Conservation (phyloP, 2,113 vertebrate species). For the Shinisaurus crocodilurus region DNA sequence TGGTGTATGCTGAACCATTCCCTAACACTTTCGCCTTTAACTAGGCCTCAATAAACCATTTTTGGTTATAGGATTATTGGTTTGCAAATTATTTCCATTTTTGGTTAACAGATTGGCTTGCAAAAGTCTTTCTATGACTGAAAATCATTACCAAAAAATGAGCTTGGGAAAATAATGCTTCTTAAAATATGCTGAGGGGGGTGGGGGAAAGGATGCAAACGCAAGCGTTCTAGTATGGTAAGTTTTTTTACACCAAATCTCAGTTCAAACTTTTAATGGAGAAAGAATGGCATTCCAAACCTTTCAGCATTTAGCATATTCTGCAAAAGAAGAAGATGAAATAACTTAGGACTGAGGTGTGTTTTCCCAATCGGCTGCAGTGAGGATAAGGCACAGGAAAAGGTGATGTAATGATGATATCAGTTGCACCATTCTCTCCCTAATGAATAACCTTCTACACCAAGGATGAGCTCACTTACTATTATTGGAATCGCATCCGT, state of each 20-base stretch:
- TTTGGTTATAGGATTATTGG: not conserved
- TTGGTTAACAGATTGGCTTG: not conserved
- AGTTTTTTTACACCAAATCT: not conserved
- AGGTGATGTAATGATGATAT: conserved; percentile 94
- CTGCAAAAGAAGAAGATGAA: conserved; percentile 49
- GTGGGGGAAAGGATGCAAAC: not conserved
- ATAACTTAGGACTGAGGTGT: conserved; percentile 57
- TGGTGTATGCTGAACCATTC: not conserved
- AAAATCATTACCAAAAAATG: not conserved
- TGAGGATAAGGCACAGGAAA: conserved; percentile 88
- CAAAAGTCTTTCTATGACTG: not conserved
- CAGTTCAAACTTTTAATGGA: conserved; percentile 22
- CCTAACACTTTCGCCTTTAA: not conserved
- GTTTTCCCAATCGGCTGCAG: conserved; percentile 80
- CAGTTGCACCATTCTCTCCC: conserved; percentile 91
- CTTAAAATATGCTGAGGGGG: not conserved
- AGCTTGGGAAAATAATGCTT: not conserved
- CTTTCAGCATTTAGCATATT: not conserved
- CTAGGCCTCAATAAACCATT: not conserved
- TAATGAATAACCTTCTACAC: conserved; percentile 86
- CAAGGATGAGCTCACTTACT: conserved; percentile 90
- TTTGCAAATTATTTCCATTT: not conserved
- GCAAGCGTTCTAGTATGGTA: not conserved
- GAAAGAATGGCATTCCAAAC: conserved; percentile 25
- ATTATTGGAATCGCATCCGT: conserved; percentile 89